These are phyloP conservation scores for Zeuzera pyrina DNA, from an alignment of 2,888 invertebrate genomes.

Conservation along the genomic window DNA sequence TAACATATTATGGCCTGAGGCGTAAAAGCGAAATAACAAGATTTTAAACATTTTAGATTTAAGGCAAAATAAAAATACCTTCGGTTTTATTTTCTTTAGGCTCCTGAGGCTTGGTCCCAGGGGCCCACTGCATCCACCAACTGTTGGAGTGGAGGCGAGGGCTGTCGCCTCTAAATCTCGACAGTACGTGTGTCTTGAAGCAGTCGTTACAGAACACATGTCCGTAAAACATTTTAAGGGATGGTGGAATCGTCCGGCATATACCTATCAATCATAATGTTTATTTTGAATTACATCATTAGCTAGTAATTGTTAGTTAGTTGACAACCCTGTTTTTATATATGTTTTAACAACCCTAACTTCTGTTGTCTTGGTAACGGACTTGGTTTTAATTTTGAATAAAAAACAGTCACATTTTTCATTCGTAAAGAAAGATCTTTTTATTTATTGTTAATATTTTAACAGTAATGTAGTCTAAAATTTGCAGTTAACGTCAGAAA, in stretches of 20 bases:
- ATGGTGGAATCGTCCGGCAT: conserved; percentile 47
- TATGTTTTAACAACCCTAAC: no score
- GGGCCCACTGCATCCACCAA: conserved; percentile 62
- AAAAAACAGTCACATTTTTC: no score
- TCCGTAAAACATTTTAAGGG: conserved; percentile 60
- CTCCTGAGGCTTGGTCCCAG: conserved; percentile 15
- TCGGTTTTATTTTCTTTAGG: conserved; percentile 5
- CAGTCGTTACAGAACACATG: conserved; percentile 62
- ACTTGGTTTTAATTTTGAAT: no score
- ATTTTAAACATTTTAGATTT: no score
- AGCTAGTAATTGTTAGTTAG: neutral
- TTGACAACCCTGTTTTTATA: no score
- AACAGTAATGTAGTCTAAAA: no score
- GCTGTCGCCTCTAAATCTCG: conserved; percentile 38
- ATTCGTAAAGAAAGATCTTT: neutral
- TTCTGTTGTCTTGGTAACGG: no score
- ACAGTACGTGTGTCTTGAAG: conserved; percentile 52
- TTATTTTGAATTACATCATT: no score
- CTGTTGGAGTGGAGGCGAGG: conserved; percentile 41
- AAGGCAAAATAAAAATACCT: no score
- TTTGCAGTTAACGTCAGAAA: no score
- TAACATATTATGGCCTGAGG: no score
- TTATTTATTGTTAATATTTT: neutral
- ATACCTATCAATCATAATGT: conserved; percentile 32
- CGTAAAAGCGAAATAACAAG: no score